These are phyloP conservation scores for Agelastica alni DNA, from an alignment of 2,888 invertebrate genomes.

Conservation along the genomic window DNA sequence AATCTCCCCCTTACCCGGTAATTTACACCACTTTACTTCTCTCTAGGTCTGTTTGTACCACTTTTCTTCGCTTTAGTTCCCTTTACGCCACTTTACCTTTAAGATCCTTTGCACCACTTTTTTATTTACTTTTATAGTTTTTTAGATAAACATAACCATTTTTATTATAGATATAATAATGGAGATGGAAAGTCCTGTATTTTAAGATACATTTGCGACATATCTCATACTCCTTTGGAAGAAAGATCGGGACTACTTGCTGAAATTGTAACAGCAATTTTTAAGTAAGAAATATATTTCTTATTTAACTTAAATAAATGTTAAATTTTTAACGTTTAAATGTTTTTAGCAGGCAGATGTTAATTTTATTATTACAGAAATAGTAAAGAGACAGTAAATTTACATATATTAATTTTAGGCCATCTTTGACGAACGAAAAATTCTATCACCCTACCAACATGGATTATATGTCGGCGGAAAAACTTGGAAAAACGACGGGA, in stretches of 20 bases:
- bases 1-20: too few species aligned
- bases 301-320: not conserved
- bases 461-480: conserved; percentile 75
- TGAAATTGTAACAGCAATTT: conserved; percentile 67
- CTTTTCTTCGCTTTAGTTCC: too few species aligned
- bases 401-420: conserved; percentile 63
- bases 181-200: conserved; percentile 68
- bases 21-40: too few species aligned
- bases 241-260: conserved; percentile 64
- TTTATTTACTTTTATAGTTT: too few species aligned
- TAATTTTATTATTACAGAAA: too few species aligned
- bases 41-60: too few species aligned
- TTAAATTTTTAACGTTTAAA: too few species aligned
- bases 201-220: conserved; percentile 69
- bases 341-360: too few species aligned
- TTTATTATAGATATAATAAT: conserved; percentile 47
- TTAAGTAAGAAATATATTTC: conserved; percentile 64
- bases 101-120: too few species aligned
- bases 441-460: conserved; percentile 69
- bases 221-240: conserved; percentile 66
- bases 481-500: conserved; percentile 63
- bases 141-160: too few species aligned
- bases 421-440: conserved; percentile 70
- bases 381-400: too few species aligned
- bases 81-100: too few species aligned